Conservation (phyloP, 2,113 vertebrate species). For the Sarotherodon lohbergeri region DNA sequence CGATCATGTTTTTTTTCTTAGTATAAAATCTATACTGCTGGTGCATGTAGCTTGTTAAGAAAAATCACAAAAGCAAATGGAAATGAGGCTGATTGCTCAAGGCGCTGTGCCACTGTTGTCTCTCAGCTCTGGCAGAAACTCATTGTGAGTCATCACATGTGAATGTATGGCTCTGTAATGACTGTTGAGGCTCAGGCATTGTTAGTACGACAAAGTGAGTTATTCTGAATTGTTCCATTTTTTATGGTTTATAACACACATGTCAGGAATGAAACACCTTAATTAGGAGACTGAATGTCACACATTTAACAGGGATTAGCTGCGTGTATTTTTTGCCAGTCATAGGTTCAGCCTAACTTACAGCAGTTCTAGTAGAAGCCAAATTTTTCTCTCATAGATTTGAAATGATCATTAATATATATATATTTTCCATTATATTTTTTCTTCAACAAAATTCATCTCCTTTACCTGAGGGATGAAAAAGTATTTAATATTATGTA, state of each 20-base stretch:
- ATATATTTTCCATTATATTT: not conserved
- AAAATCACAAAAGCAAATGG: not conserved
- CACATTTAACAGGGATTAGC: not conserved
- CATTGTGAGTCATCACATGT: slow-evolving; percentile 22
- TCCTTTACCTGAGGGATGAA: not conserved
- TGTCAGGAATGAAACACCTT: not conserved
- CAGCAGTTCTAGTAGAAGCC: rapidly evolving
- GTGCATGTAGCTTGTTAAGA: not conserved
- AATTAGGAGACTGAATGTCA: not conserved
- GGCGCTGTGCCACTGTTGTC: slow-evolving; percentile 31
- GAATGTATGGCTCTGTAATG: slow-evolving; percentile 26
- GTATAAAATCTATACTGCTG: not conserved
- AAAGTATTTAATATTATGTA: not conserved
- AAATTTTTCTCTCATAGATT: not conserved
- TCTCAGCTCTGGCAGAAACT: slow-evolving; percentile 19
- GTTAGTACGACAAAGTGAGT: not conserved
- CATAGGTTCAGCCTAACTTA: not conserved
- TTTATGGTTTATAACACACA: not conserved
- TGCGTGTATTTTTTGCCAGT: not conserved
- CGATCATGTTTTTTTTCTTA: not conserved
- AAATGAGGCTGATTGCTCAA: not conserved
- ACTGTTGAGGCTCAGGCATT: not conserved
- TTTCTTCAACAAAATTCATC: not conserved
- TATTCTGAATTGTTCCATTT: not conserved
- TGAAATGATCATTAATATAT: not conserved